Percentiles rank a stretch among this genome's conserved stretches.
These are phyloP conservation scores for Xestia rhomboidea DNA, from an alignment of 2,888 invertebrate species.

Conservation along the genomic window DNA sequence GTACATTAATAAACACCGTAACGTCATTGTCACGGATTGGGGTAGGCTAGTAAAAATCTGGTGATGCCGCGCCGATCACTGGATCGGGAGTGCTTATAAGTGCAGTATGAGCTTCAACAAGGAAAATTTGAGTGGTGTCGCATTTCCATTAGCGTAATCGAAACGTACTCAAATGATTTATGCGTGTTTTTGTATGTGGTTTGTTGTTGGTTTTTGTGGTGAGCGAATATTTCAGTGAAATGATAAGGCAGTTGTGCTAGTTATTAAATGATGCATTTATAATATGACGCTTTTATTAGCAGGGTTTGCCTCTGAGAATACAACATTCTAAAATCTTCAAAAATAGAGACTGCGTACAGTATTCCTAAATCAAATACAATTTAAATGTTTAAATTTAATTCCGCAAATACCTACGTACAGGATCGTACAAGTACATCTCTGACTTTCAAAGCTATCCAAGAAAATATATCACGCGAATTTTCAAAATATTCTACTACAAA, in stretches of 20 bases:
- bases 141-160: conserved; percentile 37
- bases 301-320: neutral
- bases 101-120: conserved; percentile 4
- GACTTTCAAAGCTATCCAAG: neutral
- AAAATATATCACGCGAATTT: neutral
- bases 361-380: neutral
- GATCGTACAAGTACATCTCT: too few species aligned
- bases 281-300: neutral
- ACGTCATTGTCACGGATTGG: neutral
- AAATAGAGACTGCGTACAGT: neutral
- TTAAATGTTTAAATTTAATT: neutral
- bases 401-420: too few species aligned
- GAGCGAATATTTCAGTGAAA: neutral
- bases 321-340: neutral
- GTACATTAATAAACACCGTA: neutral
- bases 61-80: too few species aligned
- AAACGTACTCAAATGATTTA: conserved; percentile 26
- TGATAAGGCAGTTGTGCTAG: neutral
- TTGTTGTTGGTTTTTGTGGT: conserved; percentile 10
- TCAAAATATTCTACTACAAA: conserved; percentile 3
- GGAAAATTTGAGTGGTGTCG: conserved; percentile 10
- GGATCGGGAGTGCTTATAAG: neutral
- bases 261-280: too few species aligned
- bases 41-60: neutral
- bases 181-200: conserved; percentile 27